Percentiles rank a stretch among this genome's conserved stretches.
These are phyloP conservation scores for Machimus rusticus DNA, from an alignment of 2,888 invertebrate genomes.

Conservation along the genomic window DNA sequence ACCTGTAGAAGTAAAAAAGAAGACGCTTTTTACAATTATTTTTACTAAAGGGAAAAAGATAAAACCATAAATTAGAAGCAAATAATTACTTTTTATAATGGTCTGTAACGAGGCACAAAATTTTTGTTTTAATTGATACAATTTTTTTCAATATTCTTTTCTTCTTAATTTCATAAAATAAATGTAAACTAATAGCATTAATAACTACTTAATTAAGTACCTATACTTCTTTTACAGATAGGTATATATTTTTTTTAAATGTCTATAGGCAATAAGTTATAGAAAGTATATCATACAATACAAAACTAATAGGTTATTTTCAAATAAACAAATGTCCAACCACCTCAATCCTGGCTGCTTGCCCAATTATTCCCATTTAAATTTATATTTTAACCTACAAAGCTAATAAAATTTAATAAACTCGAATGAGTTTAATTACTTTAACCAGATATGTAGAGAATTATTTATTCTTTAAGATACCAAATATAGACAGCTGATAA, in stretches of 20 bases:
- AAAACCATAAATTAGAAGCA: background rate
- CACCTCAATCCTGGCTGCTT: background rate
- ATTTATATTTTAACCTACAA: background rate
- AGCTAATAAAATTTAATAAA: background rate
- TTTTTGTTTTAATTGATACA: too few species aligned
- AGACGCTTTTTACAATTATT: background rate
- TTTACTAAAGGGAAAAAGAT: background rate
- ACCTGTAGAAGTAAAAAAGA: background rate
- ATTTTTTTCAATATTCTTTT: too few species aligned
- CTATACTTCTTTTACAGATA: background rate
- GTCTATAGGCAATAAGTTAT: too few species aligned
- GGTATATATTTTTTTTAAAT: background rate
- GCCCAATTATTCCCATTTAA: background rate
- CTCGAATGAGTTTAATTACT: background rate
- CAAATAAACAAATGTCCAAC: background rate
- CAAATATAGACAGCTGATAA: background rate
- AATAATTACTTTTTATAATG: too few species aligned
- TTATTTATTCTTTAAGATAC: background rate
- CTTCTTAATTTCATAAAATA: too few species aligned
- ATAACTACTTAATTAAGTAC: too few species aligned
- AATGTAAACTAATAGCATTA: too few species aligned
- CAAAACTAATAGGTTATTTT: background rate
- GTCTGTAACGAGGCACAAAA: too few species aligned
- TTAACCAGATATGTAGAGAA: background rate
- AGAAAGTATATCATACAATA: too few species aligned